Percentiles rank a stretch among this genome's conserved stretches.
Evolutionary conservation across 2,797 vertebrate species (phyloP).

Genomic region (Oreonectes daqikongensis): DNA sequence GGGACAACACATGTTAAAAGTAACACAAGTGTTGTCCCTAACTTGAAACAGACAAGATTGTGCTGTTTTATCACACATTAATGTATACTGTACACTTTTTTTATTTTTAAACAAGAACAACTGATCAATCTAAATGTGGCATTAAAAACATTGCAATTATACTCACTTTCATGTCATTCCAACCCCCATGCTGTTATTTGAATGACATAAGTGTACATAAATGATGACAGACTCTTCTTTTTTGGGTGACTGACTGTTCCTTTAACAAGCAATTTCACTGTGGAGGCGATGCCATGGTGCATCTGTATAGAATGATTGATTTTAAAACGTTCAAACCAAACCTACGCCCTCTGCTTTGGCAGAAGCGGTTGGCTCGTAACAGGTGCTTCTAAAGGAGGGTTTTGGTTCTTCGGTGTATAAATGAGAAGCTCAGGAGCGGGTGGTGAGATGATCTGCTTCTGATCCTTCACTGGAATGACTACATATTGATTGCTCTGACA

Average conservation of each 20-base stretch:
- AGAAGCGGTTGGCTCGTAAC: slow-evolving; percentile 34
- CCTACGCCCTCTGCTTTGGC: not conserved
- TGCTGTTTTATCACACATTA: no score
- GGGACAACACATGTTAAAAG: not conserved
- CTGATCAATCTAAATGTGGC: no score
- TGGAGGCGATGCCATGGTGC: not conserved
- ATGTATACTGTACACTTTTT: no score
- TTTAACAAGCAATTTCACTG: slow-evolving; percentile 7
- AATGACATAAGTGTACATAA: not conserved
- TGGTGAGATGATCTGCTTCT: slow-evolving; percentile 35
- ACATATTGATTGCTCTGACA: slow-evolving; percentile 73
- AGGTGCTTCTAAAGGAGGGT: slow-evolving; percentile 25
- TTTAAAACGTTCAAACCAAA: not conserved
- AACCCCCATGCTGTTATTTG: not conserved
- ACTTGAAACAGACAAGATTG: no score
- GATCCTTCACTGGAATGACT: slow-evolving; percentile 65
- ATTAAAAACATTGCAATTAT: no score
- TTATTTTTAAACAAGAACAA: no score
- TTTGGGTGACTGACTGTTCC: slow-evolving; percentile 1
- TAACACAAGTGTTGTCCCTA: not conserved
- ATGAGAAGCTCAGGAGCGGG: slow-evolving; percentile 40
- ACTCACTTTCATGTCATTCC: not conserved
- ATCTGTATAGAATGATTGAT: not conserved
- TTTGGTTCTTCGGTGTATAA: slow-evolving; percentile 39
- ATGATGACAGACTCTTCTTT: not conserved